phyloP scores from a whole-genome alignment of 92 coral and sea anemone genomes.

The Epizoanthus scotinus region DNA sequence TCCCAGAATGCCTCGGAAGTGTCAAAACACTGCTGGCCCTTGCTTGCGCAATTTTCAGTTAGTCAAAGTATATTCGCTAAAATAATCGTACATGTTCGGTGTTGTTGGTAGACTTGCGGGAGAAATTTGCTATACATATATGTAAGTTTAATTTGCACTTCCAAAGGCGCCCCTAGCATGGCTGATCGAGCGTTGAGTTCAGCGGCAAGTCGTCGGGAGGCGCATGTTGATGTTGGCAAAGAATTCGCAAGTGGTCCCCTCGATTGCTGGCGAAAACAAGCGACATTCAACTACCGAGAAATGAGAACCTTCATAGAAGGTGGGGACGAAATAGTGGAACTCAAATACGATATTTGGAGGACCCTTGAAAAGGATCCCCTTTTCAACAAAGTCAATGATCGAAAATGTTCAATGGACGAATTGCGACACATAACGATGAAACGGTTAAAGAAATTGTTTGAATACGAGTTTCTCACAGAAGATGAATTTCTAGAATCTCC shows the following conservation, averaged over 20 bases:
- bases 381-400: slow-evolving; percentile 62
- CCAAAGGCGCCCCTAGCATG: slow-evolving; percentile 1
- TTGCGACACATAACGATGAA: slow-evolving; percentile 69
- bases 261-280: slow-evolving; percentile 74
- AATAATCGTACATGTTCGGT: no score
- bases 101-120: background rate
- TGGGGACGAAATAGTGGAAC: slow-evolving; percentile 74
- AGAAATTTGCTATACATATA: background rate
- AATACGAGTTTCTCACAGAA: slow-evolving; percentile 80
- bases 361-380: slow-evolving; percentile 82
- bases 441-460: slow-evolving; percentile 69
- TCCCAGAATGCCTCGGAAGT: slow-evolving; percentile 15
- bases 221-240: background rate
- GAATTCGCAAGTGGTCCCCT: slow-evolving; percentile 80
- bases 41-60: no score
- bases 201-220: background rate
- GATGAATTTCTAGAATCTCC: slow-evolving; percentile 80
- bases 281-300: slow-evolving; percentile 82
- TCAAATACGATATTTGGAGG: slow-evolving; percentile 76
- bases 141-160: background rate
- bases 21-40: background rate
- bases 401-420: slow-evolving; percentile 74
- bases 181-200: slow-evolving; percentile 19
- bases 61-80: no score
- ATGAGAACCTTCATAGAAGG: slow-evolving; percentile 89